Evolutionary conservation across 2,888 invertebrate genomes (phyloP), one percentile per base, ranked within the genome.

Genomic region (Bedellia somnulentella): DNA sequence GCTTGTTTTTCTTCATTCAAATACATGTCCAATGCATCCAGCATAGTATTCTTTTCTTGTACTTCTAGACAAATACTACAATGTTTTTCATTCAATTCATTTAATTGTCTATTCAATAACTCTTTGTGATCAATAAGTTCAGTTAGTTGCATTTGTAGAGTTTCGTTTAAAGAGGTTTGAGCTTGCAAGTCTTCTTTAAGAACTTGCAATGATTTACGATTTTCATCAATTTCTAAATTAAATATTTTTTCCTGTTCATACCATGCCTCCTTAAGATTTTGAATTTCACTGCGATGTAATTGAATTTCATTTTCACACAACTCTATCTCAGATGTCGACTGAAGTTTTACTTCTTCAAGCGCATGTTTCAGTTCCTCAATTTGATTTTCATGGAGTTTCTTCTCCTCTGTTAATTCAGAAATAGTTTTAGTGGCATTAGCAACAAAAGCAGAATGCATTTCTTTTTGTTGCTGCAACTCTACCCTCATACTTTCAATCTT

Each of bases 401-500:
- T 9, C 18, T 5, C 5, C 5, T 6, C 18, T 18, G 5, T 9
- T 9, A 18, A 6, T 18, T 18, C 18, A 9, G 5, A 18, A 5
- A 6, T 18, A 6, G 18, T 9, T 18, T 15, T 11, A 24, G 24
- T 24, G 2, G 6, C 13, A 12, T n/a, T 11, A 10, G 6, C 10
- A 9, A 12, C 12, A 13, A 28, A 18, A 11, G 15, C 17, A 4
- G 18, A 8, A 12, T 5, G 15, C 4, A 28, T 3, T 15, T 56
- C 54, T 28, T 49, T 64, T 36, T 62, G 63, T 30, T 51, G 57
- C 33, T 49, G 49, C 12, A 66, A 35, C 15, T 61, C 51, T 5
- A 52, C 39, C 37, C 60, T 55, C 3, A 67, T 37, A 4, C 42
- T 37, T 41, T 68, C 66, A 26, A 68, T 59, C 32, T 45, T 45